Percentiles rank a stretch among this genome's conserved stretches.
Conservation (phyloP, 2,113 vertebrate species). For the Spheniscus mendiculus region DNA sequence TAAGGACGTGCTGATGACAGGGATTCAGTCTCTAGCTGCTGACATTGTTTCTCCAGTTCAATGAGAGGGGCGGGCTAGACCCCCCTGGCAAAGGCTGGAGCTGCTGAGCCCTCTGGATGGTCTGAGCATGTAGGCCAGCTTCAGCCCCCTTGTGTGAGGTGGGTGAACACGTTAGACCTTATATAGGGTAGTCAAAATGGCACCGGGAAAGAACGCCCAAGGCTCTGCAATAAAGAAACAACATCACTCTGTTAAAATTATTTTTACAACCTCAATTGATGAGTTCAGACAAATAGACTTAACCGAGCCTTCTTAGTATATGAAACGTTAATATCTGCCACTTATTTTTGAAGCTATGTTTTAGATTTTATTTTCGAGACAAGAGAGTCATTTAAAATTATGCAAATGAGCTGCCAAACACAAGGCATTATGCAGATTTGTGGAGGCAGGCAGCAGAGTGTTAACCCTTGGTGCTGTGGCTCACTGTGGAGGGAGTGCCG, state of each 20-base stretch:
- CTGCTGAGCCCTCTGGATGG: not conserved
- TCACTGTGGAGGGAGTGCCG: fast-evolving
- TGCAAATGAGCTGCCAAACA: conserved; percentile 32
- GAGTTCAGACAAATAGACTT: not conserved
- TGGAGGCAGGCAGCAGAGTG: not conserved
- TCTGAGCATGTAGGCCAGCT: not conserved
- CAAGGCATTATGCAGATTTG: conserved; percentile 33
- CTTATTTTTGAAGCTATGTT: not conserved
- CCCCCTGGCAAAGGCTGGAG: not conserved
- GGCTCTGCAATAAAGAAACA: not conserved
- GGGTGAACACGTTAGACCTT: not conserved
- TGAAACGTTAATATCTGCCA: not conserved
- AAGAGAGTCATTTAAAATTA: conserved; percentile 52
- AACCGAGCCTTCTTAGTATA: not conserved
- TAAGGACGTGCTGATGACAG: not conserved
- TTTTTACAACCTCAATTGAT: not conserved
- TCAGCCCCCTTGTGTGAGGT: not conserved
- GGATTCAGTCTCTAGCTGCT: not conserved
- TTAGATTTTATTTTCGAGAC: conserved; percentile 37
- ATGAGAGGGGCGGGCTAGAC: not conserved
- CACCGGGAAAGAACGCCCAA: not conserved
- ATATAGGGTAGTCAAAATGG: not conserved
- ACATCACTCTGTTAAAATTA: not conserved
- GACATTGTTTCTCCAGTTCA: not conserved
- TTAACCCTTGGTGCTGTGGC: conserved; percentile 34